Evolutionary conservation across 2,797 vertebrate genomes (phyloP).

Genomic region (Mus minutoides): DNA sequence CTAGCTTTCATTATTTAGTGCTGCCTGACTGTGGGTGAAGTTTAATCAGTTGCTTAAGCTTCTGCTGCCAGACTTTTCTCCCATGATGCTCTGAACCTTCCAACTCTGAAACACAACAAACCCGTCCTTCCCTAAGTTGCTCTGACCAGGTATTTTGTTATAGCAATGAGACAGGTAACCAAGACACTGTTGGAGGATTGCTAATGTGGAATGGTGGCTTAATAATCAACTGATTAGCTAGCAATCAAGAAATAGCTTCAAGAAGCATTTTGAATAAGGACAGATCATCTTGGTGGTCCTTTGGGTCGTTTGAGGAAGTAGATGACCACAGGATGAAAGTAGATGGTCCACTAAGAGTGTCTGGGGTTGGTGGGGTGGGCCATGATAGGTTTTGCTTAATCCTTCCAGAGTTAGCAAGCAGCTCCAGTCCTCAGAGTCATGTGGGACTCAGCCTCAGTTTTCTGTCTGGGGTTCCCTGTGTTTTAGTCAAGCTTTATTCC

Average conservation of each 20-base stretch:
- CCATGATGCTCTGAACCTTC: not conserved
- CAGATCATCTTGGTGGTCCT: not conserved
- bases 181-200: not conserved
- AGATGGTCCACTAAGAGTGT: not conserved
- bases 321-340: not conserved
- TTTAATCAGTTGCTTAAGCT: not conserved
- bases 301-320: not conserved
- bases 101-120: not conserved
- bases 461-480: not conserved
- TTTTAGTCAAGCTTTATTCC: not conserved
- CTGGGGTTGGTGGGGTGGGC: not conserved
- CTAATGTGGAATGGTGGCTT: not conserved
- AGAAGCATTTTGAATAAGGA: not conserved
- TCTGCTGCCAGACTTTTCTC: not conserved
- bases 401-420: not conserved
- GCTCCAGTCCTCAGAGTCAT: not conserved
- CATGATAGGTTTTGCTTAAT: not conserved
- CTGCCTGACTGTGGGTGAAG: not conserved
- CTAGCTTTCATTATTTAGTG: not conserved
- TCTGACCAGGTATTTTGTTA: not conserved
- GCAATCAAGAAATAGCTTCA: not conserved
- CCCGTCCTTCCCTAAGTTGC: not conserved
- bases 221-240: not conserved
- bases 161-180: not conserved
- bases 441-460: not conserved